These are phyloP conservation scores for Scaptomyza caliginosa DNA, from an alignment of 2,888 invertebrate species.

Conservation along the genomic window DNA sequence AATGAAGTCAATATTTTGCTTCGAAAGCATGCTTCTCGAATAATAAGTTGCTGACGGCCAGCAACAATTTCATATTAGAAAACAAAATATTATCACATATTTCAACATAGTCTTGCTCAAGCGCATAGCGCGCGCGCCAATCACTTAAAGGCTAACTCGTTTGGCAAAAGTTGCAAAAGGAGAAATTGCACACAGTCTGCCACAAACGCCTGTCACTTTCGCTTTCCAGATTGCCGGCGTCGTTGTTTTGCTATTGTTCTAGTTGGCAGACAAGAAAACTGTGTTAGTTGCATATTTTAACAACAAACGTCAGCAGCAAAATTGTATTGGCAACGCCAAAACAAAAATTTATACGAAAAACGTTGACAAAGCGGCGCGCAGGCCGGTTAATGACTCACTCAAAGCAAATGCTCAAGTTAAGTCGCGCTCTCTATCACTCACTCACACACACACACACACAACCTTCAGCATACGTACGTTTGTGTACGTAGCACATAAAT, in stretches of 20 bases:
- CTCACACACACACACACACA: constrained; percentile 10
- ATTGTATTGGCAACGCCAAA: constrained; percentile 38
- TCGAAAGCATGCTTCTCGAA: too few relatives aligned
- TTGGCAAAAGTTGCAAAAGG: constrained; percentile 49
- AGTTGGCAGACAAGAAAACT: constrained; percentile 14
- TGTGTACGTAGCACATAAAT: not conserved
- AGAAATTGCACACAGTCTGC: constrained; percentile 1
- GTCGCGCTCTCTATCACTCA: constrained; percentile 34
- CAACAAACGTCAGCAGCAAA: constrained; percentile 26
- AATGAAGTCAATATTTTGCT: too few relatives aligned
- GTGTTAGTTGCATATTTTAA: constrained; percentile 34
- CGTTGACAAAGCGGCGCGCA: constrained; percentile 44
- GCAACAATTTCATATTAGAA: too few relatives aligned
- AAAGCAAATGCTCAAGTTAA: constrained; percentile 48
- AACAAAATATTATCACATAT: too few relatives aligned
- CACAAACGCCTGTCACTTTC: constrained; percentile 13
- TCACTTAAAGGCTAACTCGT: too few relatives aligned
- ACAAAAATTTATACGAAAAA: too few relatives aligned
- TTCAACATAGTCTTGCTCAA: too few relatives aligned
- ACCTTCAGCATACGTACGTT: constrained; percentile 5
- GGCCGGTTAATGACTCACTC: constrained; percentile 77
- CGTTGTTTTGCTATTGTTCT: not conserved
- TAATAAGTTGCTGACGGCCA: too few relatives aligned
- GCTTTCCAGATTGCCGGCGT: constrained; percentile 10
- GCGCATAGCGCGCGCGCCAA: too few relatives aligned